Base-by-base conservation (phyloP, 30 jellyfish, hydroid and myxozoan genomes). In the Aurelia aurita region DNA sequence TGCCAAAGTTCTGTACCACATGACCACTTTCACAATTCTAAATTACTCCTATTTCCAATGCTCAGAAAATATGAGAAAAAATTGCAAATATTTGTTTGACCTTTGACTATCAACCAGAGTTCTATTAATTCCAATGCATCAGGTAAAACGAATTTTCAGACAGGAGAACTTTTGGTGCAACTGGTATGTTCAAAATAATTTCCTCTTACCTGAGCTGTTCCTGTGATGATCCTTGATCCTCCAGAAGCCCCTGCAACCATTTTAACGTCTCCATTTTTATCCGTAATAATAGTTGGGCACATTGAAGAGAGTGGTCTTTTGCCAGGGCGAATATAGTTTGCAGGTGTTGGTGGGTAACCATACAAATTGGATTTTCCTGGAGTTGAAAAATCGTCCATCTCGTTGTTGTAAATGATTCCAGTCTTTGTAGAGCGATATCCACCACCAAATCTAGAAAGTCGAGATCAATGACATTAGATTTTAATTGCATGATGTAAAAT, bases 191-290 rank as follows among this genome's bases (percentile, higher is more conserved):
- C 5, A 3, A 31, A 2, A 31, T 31, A 31, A 31, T n/a, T n/a
- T n/a, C n/a, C n/a, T n/a, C n/a, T 64, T 47, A 87, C 98, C 97
- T 80, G 92, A 10, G 97, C 97, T 32, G 96, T 87, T 58, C 96
- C 99, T 22, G 97, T 69, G 66, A 94, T 94, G 79, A 94, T 88
- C 53, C 89, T 87, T 22, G 99, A 94, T 15, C 99, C 97, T 8
- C 99, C 99, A 5, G 99, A 88, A 2, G 99, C 99, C 4, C 99
- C 99, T 32, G 93, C 97, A 0, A 94, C 88, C 99, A 94, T 94
- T 60, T 89, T 94, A 1, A 94, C 97, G 60, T 94, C 97, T 54
- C 97, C 99, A 77, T 89, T 94, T 16, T 60, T 61, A 67, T 94
- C 97, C 11, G 95, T 83, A 2, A 94, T 57, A 54, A 94, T 84